Percentiles rank a stretch among this genome's conserved stretches.
Conservation (phyloP, 2,888 invertebrate genomes). For the Rotaria socialis region DNA sequence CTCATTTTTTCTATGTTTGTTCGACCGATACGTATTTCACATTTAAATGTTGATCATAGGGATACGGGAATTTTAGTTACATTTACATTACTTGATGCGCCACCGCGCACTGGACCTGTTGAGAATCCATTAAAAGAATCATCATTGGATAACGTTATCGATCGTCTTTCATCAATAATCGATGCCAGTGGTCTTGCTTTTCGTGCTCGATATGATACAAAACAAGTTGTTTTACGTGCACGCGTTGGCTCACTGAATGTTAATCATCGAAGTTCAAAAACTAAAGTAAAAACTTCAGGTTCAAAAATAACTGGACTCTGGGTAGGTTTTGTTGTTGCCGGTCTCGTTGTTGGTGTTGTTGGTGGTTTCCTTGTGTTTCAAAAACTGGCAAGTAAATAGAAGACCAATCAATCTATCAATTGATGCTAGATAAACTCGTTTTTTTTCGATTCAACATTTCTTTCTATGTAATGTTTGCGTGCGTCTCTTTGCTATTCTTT, state of each 20-base stretch:
- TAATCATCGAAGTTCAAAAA: neutral
- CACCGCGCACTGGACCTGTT: neutral
- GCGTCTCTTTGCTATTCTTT: neutral
- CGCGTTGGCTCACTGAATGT: neutral
- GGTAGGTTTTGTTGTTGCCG: neutral
- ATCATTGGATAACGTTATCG: neutral
- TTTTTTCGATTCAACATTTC: neutral
- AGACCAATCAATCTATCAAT: neutral
- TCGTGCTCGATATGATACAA: conserved; percentile 7
- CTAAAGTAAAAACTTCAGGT: neutral
- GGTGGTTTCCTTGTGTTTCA: neutral
- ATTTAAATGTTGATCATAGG: neutral
- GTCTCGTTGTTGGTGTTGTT: neutral
- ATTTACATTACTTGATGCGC: neutral
- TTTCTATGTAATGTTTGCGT: neutral
- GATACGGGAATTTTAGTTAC: neutral
- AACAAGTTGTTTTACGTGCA: conserved; percentile 12
- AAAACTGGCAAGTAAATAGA: neutral
- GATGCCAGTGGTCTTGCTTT: neutral
- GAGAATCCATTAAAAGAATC: neutral
- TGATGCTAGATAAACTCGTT: neutral
- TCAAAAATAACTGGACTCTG: neutral
- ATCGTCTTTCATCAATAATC: neutral
- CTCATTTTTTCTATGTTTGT: neutral
- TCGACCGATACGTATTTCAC: neutral